Percentiles rank a stretch among this genome's conserved stretches.
Evolutionary conservation across 2,888 invertebrate genomes (phyloP).

Genomic region (Microchrysa polita): DNA sequence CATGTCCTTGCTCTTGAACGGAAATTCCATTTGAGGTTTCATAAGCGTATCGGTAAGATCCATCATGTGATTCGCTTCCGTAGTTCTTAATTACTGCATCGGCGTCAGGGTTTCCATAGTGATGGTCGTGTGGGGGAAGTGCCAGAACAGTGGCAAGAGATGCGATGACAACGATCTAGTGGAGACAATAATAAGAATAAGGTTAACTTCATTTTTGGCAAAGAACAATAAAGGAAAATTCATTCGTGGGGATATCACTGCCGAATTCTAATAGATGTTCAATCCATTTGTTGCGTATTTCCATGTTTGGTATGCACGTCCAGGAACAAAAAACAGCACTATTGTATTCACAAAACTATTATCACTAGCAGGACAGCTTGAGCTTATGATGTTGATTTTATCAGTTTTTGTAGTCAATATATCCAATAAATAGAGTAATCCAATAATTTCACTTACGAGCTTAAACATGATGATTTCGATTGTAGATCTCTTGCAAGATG

Average conservation of each 20-base stretch:
- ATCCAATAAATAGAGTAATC: not conserved
- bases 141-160: conserved; percentile 9
- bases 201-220: not conserved
- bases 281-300: no score
- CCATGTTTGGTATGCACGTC: no score
- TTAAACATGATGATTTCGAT: conserved; percentile 25
- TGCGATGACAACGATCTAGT: not conserved
- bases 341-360: no score
- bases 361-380: no score
- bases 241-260: no score
- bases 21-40: conserved; percentile 73
- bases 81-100: conserved; percentile 10
- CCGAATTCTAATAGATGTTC: no score
- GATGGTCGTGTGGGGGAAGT: not conserved
- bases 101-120: conserved; percentile 7
- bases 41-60: conserved; percentile 54
- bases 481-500: conserved; percentile 16
- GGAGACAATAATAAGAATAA: not conserved
- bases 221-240: no score
- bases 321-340: no score
- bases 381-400: no score
- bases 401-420: not conserved
- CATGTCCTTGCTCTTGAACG: conserved; percentile 68
- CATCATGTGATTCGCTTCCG: conserved; percentile 6
- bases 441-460: conserved; percentile 12